Conservation (phyloP, 1,140 invertebrate genomes). For the Drosophila quadrilineata region DNA sequence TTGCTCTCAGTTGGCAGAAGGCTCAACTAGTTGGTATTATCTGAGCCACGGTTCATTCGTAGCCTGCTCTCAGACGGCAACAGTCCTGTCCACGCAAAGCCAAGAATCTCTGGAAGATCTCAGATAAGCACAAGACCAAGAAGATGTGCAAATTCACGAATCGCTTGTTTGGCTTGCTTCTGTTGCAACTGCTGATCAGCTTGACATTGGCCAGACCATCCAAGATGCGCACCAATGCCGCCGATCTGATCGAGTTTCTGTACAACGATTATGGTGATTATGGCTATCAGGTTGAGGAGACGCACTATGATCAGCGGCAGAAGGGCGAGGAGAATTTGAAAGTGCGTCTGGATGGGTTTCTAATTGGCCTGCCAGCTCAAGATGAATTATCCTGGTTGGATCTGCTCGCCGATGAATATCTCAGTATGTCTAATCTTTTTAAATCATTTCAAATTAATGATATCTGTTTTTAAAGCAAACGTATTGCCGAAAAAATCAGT, state of each 20-base stretch:
- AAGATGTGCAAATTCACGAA: conserved; percentile 78
- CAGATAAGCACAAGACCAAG: too few relatives aligned
- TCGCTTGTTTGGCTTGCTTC: conserved; percentile 66
- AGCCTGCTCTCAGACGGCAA: conserved; percentile 37
- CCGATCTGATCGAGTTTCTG: conserved; percentile 53
- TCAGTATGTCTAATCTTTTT: conserved; percentile 22
- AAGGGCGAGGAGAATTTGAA: conserved; percentile 69
- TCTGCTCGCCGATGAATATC: conserved; percentile 37
- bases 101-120: too few relatives aligned
- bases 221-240: conserved; percentile 31
- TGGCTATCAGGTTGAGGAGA: conserved; percentile 56
- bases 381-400: conserved; percentile 45
- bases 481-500: conserved; percentile 25
- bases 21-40: conserved; percentile 32
- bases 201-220: conserved; percentile 6
- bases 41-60: conserved; percentile 55
- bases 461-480: not conserved
- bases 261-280: conserved; percentile 63
- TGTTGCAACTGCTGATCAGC: conserved; percentile 38
- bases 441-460: not conserved
- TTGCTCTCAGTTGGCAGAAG: not conserved
- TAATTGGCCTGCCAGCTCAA: conserved; percentile 49
- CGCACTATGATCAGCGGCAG: conserved; percentile 72
- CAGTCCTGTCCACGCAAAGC: conserved; percentile 46
- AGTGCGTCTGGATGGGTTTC: conserved; percentile 63